Base-by-base conservation (phyloP, 1,140 invertebrate genomes). In the Metopolophium dirhodum region DNA sequence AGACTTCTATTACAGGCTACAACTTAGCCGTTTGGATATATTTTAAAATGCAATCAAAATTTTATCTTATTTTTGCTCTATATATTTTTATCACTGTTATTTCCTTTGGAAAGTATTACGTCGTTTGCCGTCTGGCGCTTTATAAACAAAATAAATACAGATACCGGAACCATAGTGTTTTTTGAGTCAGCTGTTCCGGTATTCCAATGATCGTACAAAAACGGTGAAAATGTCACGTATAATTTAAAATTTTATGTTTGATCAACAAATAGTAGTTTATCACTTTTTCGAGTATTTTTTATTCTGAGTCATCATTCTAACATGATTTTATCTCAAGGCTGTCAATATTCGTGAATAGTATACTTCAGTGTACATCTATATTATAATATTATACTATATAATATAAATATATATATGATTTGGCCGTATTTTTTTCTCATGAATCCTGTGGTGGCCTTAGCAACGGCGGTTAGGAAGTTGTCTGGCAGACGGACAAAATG, bases 1-100 rank as follows among this genome's bases (percentile, higher is more conserved):
- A 68, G 14, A n/a, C 30, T 77, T 35, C 61, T 77, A n/a, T 35
- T 77, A 77, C 61, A 35, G 4, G 1, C 14, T 18, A 77, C 14
- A n/a, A 77, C 14, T n/a, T 35, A 77, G n/a, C 30, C 61, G 30
- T 77, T 77, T 77, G 30, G 14, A 77, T 18, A 77, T n/a, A 77
- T n/a, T 77, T 77, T 77, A 77, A 68, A 77, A 77, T 77, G 30
- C 18, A 77, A 77, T 77, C 61, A 77, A 77, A 77, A 77, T 77
- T 0, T 77, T 77, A 77, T 77, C 61, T 77, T n/a, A 9, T n/a
- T 77, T 77, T 77, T 77, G 30, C 14, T 77, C 30, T 77, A 77
- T 77, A 77, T 77, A 77, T 77, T 77, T 18, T n/a, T 77, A 77
- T 77, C 61, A 11, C n/a, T n/a, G 30, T 35, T 20, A 77, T 77